Evolutionary conservation across 2,888 invertebrate species (phyloP), one percentile per base, ranked within the genome.

Genomic region (Pseudococcus viburni): DNA sequence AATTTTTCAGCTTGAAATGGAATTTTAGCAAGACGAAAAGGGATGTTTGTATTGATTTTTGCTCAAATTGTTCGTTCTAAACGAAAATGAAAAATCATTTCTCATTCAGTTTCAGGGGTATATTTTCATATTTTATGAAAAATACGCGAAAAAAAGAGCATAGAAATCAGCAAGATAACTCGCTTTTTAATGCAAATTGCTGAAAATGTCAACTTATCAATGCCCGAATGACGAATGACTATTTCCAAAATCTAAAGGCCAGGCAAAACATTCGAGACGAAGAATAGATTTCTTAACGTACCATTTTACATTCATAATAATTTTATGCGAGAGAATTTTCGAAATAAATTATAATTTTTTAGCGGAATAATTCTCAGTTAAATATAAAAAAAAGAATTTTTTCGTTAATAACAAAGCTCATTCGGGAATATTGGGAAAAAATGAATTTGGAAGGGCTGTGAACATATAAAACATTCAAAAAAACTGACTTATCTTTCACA

Each of bases 161-260:
- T 59, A 59, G n/a, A 59, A 59, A 59, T n/a, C 5, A 59, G n/a
- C 12, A 59, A 59, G 15, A 59, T 17, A 59, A 59, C 59, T 59
- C 22, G 64, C 9, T 64, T 64, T 64, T 64, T 64, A 64, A 64
- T 64, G 64, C 64, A 64, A 64, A 64, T 64, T 64, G 64, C 64
- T 64, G 11, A 64, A 64, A 64, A 64, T 64, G 64, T 64, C 64
- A 64, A 64, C 64, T 64, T 64, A 64, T 64, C 64, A 64, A 64
- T 64, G 64, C 19, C 64, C 64, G 22, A 64, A 64, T 64, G 64
- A 64, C 22, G 64, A 64, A 64, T 64, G 22, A 64, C 19, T 22
- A 6, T 64, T 64, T 22, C 7, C 22, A 64, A 64, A 22, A 15
- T 22, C 22, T 64, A 64, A 64, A 22, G 64, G 11, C 22, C 9